These are phyloP conservation scores for Tetragonula clypearis DNA, from an alignment of 1,140 invertebrate species.

Conservation along the genomic window DNA sequence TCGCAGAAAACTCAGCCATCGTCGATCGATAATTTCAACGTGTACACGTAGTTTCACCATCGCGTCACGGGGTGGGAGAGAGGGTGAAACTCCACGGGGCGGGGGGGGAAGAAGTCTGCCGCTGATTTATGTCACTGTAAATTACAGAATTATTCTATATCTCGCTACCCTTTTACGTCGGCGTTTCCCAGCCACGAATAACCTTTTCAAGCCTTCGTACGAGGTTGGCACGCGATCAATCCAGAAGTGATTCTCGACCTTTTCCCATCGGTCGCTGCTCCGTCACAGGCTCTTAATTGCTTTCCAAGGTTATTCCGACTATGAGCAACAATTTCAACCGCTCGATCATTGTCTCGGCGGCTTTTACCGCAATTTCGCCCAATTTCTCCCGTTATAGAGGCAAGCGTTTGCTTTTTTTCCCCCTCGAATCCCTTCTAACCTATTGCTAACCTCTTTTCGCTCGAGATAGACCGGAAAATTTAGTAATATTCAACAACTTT, in stretches of 20 bases:
- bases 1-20: background rate
- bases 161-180: background rate
- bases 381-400: background rate
- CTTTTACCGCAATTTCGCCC: background rate
- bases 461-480: no score
- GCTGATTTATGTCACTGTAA: constrained; percentile 22
- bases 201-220: background rate
- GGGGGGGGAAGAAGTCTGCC: background rate
- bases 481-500: no score
- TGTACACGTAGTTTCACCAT: background rate
- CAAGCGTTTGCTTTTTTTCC: background rate
- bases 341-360: constrained; percentile 30
- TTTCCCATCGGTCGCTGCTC: constrained; percentile 24
- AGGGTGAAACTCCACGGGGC: background rate
- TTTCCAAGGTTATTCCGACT: constrained; percentile 48
- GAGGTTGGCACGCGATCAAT: constrained; percentile 37
- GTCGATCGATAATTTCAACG: constrained; percentile 17
- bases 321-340: constrained; percentile 33
- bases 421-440: background rate
- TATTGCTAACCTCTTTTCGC: no score
- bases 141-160: constrained; percentile 22
- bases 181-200: background rate
- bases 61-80: no score
- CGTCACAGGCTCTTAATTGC: constrained; percentile 52
- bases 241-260: constrained; percentile 51